phyloP scores from a whole-genome alignment of 2,888 invertebrate genomes.

The Drosophila tripunctata region DNA sequence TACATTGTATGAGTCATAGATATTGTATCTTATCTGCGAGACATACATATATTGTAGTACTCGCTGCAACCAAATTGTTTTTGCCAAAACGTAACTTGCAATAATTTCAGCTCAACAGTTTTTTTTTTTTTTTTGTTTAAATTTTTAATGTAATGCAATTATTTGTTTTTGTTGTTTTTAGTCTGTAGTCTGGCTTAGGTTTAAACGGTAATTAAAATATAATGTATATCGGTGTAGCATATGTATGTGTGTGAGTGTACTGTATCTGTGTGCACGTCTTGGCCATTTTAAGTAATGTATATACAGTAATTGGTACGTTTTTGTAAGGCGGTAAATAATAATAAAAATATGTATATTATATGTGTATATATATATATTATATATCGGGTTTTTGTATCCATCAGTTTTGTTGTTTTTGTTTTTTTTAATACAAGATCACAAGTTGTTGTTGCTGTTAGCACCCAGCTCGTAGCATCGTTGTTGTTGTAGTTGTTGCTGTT shows the following conservation, averaged over 20 bases:
- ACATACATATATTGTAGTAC: no score
- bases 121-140: constrained; percentile 25
- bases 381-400: constrained; percentile 53
- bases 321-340: constrained; percentile 39
- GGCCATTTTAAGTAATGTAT: constrained; percentile 59
- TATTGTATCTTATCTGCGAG: constrained; percentile 18
- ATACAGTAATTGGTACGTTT: constrained; percentile 54
- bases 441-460: constrained; percentile 62
- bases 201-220: constrained; percentile 45
- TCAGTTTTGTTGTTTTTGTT: no score
- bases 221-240: no score
- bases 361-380: constrained; percentile 22
- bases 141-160: constrained; percentile 52
- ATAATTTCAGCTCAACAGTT: constrained; percentile 4
- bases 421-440: constrained; percentile 76
- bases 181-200: constrained; percentile 49
- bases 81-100: not conserved
- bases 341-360: constrained; percentile 21
- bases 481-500: constrained; percentile 5
- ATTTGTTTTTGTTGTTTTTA: constrained; percentile 41
- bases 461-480: constrained; percentile 22
- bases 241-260: constrained; percentile 5
- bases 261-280: constrained; percentile 18
- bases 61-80: no score
- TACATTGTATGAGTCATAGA: constrained; percentile 10